Percentiles rank a stretch among this genome's conserved stretches.
Conservation (phyloP, 1,140 invertebrate species). For the Ganaspis sp. region DNA sequence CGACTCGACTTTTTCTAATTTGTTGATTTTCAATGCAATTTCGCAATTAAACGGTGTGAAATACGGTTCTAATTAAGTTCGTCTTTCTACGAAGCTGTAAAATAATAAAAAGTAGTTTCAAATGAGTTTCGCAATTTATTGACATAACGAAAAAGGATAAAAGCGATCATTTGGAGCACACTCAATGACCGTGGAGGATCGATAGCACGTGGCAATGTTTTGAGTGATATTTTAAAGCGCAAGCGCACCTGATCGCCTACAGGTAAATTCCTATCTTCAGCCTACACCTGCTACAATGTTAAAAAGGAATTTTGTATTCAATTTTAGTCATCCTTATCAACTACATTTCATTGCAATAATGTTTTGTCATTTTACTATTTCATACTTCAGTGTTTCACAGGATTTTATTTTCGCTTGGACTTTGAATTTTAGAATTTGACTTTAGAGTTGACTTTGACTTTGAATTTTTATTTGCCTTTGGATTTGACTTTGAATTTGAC, state of each 20-base stretch:
- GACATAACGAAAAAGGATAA: slow-evolving; percentile 10
- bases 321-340: background rate
- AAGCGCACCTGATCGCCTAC: slow-evolving; percentile 28
- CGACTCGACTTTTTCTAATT: background rate
- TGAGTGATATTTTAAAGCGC: slow-evolving; percentile 33
- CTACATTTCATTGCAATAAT: too few relatives aligned
- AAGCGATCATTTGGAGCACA: background rate
- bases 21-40: background rate
- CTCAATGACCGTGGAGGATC: slow-evolving; percentile 27
- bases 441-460: too few relatives aligned
- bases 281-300: background rate
- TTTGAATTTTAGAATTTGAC: too few relatives aligned
- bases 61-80: slow-evolving; percentile 32
- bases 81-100: slow-evolving; percentile 33
- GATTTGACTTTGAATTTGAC: too few relatives aligned
- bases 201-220: slow-evolving; percentile 52
- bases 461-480: too few relatives aligned
- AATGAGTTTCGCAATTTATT: slow-evolving; percentile 34
- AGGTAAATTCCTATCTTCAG: background rate
- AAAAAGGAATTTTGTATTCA: background rate
- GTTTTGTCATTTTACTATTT: too few relatives aligned
- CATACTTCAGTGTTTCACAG: too few relatives aligned
- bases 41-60: slow-evolving; percentile 3
- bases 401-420: background rate
- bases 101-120: background rate